Evolutionary conservation across 37 sponge, comb jelly and placozoan genomes (phyloP).

Genomic region (Mnemiopsis leidyi): DNA sequence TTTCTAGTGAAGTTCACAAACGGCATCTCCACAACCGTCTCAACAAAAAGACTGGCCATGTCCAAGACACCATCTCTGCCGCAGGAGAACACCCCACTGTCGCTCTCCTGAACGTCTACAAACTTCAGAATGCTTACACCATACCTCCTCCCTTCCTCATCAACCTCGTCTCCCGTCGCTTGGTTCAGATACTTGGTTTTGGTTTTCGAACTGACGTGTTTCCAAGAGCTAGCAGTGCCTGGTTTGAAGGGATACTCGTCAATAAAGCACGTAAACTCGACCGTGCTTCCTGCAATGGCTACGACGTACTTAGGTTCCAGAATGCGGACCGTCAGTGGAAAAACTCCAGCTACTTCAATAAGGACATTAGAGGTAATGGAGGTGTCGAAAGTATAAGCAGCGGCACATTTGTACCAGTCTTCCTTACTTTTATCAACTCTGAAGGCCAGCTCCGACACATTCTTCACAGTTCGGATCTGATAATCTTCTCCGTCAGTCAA

Average conservation of each 20-base stretch:
- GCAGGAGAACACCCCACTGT: background rate
- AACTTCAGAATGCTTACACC: background rate
- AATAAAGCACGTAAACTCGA: background rate
- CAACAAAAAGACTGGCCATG: background rate
- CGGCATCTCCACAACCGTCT: background rate
- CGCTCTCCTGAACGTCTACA: background rate
- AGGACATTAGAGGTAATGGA: background rate
- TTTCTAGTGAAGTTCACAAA: background rate
- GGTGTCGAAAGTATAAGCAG: background rate
- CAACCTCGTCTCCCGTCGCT: background rate
- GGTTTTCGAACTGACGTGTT: background rate
- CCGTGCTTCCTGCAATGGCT: background rate
- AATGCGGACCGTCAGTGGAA: background rate
- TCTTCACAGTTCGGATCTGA: background rate
- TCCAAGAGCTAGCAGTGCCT: background rate
- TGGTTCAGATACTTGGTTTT: background rate
- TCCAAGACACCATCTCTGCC: background rate
- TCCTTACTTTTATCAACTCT: background rate
- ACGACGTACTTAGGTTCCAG: background rate
- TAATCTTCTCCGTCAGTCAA: background rate
- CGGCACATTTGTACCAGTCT: background rate
- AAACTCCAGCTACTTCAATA: background rate
- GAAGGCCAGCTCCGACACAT: background rate
- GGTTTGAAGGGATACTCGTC: background rate
- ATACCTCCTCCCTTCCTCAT: background rate